phyloP scores from a whole-genome alignment of 2,797 vertebrate species.

The Helostoma temminkii region DNA sequence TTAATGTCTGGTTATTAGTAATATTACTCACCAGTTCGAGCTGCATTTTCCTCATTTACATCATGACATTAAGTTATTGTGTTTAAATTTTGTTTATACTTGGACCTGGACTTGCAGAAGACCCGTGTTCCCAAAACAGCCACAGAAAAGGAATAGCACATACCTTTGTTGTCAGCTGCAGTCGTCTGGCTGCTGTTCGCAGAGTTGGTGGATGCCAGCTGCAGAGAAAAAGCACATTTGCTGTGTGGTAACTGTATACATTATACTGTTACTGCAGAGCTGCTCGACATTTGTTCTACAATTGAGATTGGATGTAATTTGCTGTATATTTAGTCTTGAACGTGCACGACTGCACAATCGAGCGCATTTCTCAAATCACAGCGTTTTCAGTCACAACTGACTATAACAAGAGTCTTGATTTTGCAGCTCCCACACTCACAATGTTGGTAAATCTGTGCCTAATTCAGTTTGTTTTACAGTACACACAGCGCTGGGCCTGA shows the following conservation, averaged over 20 bases:
- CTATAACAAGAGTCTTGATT: neutral
- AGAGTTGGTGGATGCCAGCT: conserved; percentile 83
- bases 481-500: conserved; percentile 25
- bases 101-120: no score
- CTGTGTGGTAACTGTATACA: neutral
- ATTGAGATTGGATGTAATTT: no score
- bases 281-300: no score
- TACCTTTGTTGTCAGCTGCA: conserved; percentile 85
- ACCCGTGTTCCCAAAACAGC: no score
- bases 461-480: neutral
- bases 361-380: conserved; percentile 8
- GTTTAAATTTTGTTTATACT: neutral
- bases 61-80: neutral
- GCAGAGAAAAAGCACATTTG: conserved; percentile 40
- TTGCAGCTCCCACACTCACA: conserved; percentile 8
- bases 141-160: neutral
- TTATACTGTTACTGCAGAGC: neutral
- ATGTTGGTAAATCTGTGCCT: conserved; percentile 21
- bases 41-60: neutral
- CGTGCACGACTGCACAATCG: no score
- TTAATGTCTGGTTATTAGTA: neutral
- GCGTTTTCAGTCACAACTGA: neutral
- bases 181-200: conserved; percentile 84
- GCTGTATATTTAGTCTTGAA: no score
- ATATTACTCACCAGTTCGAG: neutral